These are phyloP conservation scores for Cygnus atratus DNA, from an alignment of 2,113 vertebrate species.

Conservation along the genomic window DNA sequence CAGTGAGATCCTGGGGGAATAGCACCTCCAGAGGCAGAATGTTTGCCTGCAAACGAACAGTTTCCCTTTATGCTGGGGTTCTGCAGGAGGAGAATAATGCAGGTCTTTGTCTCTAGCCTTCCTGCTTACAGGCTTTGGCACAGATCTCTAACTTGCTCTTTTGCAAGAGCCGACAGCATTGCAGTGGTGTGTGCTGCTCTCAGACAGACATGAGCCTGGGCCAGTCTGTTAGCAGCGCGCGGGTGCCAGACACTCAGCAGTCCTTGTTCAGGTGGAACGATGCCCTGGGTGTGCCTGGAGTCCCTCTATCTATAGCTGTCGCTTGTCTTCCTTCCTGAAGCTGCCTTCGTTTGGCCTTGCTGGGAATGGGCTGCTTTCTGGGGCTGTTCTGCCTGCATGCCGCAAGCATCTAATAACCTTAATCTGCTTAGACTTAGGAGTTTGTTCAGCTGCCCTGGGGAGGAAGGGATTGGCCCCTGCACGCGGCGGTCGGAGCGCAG, in stretches of 20 bases:
- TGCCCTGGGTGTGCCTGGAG: accelerated
- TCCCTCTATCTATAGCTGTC: neutral
- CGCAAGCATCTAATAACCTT: neutral
- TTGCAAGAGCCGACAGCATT: neutral
- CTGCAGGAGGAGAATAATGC: neutral
- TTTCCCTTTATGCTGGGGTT: neutral
- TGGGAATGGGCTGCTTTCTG: accelerated
- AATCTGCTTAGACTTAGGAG: neutral
- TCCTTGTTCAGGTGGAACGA: accelerated
- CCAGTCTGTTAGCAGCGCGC: accelerated
- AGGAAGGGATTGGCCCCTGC: neutral
- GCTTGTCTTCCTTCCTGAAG: neutral
- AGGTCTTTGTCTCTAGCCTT: neutral
- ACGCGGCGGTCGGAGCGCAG: neutral
- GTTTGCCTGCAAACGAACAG: neutral
- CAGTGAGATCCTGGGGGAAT: no score
- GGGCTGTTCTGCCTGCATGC: neutral
- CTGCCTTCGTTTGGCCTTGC: neutral
- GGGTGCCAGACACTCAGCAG: neutral
- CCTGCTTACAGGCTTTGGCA: neutral
- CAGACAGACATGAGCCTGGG: neutral
- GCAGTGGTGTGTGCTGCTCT: neutral
- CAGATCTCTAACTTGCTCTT: neutral
- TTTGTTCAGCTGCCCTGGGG: neutral
- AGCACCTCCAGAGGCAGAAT: neutral